Base-by-base conservation (phyloP, 1,140 invertebrate species). In the Agrypnia vestita region DNA sequence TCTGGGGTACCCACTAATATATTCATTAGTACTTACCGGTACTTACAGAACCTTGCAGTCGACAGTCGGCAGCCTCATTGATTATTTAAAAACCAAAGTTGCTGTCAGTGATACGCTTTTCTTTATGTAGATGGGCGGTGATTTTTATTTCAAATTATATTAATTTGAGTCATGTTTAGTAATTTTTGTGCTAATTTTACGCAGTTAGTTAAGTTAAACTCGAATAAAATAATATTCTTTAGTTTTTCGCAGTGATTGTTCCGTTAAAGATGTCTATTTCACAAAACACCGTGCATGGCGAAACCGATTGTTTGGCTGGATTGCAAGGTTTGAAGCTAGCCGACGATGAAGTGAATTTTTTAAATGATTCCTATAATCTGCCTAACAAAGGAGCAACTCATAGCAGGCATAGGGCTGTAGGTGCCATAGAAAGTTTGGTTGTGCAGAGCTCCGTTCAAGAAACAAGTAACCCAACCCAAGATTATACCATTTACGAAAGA, bases 241-340 rank as follows among this genome's bases (percentile, higher is more conserved):
- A 51, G 88, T 89, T 87, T 86, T 88, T 85, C 15, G 13, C 84
- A 86, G 74, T 87, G 44, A 87, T 84, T 85, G 1, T 46, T n/a
- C 3, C n/a, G 9, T 47, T 17, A 87, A 86, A 87, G 86, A 85
- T 88, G 84, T 83, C 88, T 86, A 77, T 76, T 35, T 80, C 78
- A 46, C 59, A 80, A 47, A 80, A 74, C 49, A 51, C 78, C 53
- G 69, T 59, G 15, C 59, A 76, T 44, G 62, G 72, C 59, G 73
- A 80, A 44, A 56, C 73, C 35, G 59, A 80, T 80, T 55, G 56
- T 76, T 71, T 89, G 75, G 75, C 88, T 64, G 87, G 88, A 80
- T 85, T 89, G 72, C 86, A 89, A 87, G 86, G 88, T 87, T 88
- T 89, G 84, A 89, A 89, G 88, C 85, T 89, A 85, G 86, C 85